These are phyloP conservation scores for Wasmannia auropunctata DNA, from an alignment of 1,140 invertebrate genomes.

Conservation along the genomic window DNA sequence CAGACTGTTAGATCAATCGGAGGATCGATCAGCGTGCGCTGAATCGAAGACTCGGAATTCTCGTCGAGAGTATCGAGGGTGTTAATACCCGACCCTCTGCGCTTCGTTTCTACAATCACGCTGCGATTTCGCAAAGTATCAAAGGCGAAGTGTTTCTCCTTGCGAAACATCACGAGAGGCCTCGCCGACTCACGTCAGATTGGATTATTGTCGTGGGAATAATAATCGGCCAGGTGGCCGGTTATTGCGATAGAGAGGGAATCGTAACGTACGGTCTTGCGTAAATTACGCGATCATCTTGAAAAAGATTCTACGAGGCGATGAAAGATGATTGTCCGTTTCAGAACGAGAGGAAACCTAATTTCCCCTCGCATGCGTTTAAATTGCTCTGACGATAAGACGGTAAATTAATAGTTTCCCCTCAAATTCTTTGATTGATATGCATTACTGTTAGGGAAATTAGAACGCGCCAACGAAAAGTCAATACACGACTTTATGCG, in stretches of 20 bases:
- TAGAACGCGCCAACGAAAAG: background rate
- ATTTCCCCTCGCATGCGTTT: background rate
- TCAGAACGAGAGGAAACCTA: background rate
- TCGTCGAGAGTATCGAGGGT: background rate
- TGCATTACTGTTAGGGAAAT: background rate
- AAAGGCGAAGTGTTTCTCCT: background rate
- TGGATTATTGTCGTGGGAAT: constrained; percentile 14
- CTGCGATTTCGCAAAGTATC: constrained; percentile 53
- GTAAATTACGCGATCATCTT: constrained; percentile 2
- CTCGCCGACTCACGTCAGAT: background rate
- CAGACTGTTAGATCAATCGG: background rate
- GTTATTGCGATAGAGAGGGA: background rate
- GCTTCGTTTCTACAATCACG: constrained; percentile 21
- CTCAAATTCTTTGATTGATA: background rate
- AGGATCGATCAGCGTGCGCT: constrained; percentile 4
- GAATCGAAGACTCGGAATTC: constrained; percentile 8
- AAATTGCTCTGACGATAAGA: background rate
- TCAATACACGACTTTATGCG: background rate
- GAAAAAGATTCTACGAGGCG: background rate
- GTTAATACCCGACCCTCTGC: constrained; percentile 17
- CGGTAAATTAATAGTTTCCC: background rate
- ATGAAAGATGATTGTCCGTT: background rate
- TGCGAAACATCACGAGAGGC: constrained; percentile 4
- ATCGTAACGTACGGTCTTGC: background rate
- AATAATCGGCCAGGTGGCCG: constrained; percentile 12